These are phyloP conservation scores for Gymnothorax reevesii DNA, from an alignment of 2,797 vertebrate species.

Conservation along the genomic window DNA sequence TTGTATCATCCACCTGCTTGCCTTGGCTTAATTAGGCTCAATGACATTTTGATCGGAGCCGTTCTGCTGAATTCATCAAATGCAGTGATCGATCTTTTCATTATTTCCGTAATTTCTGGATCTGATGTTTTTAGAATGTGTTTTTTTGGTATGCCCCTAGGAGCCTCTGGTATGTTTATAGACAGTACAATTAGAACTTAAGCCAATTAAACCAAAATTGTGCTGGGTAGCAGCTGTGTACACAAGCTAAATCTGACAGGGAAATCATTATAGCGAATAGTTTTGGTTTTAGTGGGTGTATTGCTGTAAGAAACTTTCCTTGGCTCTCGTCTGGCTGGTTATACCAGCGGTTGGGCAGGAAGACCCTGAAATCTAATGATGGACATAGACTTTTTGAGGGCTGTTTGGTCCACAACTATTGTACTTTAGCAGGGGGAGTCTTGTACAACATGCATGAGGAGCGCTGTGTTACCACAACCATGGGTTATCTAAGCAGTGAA, in stretches of 20 bases:
- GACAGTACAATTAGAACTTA: constrained; percentile 75
- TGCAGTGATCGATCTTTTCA: background rate
- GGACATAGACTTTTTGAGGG: too few relatives aligned
- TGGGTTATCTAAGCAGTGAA: background rate
- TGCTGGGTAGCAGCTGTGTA: constrained; percentile 77
- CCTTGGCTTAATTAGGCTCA: background rate
- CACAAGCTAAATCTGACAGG: constrained; percentile 69
- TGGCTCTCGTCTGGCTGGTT: constrained; percentile 40
- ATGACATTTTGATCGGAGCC: background rate
- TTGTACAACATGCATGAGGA: background rate
- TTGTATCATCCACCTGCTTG: background rate
- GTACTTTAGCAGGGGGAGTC: background rate
- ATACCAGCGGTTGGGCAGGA: constrained; percentile 5
- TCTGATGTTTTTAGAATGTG: constrained; percentile 68
- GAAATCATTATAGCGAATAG: constrained; percentile 63
- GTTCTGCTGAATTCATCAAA: background rate
- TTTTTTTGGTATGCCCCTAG: constrained; percentile 73
- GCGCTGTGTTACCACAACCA: background rate
- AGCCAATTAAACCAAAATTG: constrained; percentile 70
- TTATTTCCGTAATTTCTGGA: constrained; percentile 50
- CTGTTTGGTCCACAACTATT: background rate
- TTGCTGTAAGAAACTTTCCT: constrained; percentile 41
- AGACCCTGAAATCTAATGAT: background rate
- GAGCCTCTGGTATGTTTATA: constrained; percentile 67
- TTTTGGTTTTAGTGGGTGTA: constrained; percentile 22